Evolutionary conservation across 30 jellyfish, hydroid and myxozoan genomes (phyloP), one percentile per base, ranked within the genome.

Genomic region (Nemopilema nomurai): DNA sequence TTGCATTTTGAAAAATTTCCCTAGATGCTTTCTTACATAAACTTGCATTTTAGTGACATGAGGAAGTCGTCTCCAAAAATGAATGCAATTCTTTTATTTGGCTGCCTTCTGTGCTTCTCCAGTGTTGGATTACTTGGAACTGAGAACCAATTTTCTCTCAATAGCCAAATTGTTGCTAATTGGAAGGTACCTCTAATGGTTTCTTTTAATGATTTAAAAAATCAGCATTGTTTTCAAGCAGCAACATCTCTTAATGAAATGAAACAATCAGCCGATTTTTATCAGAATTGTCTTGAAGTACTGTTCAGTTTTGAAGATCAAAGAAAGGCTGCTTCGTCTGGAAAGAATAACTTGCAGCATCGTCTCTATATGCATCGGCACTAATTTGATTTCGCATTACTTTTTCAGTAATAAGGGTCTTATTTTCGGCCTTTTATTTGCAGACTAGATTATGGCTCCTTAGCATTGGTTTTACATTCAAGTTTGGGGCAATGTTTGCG

Each of bases 401-500:
- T 41, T 13, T 41, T 41, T 41, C 6, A 41, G 57, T 13, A 41
- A 3, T 41, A 3, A 3, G 13, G 13, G 13, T 41, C 57, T 3
- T 41, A 3, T 41, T 41, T 3, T 41, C 13, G 13, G 57, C 57
- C 13, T 41, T 41, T 41, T 13, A 41, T 41, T 41, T 74, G 1
- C 26, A 74, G 84, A 71, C 73, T 25, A 51, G 63, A 28, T 67
- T 74, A 20, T 74, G 84, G 84, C 57, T 74, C 33, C 22, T 49
- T 1, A 0, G 49, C 33, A 22, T 19, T 41, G 84, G 84, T 4
- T 74, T 74, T 50, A 74, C 71, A 22, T 74, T 32, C 71, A 49
- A 32, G 52, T 74, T 25, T n/a, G 84, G 84, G 21, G 32, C 84
- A 16, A 74, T 74, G 84, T 74, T 74, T 41, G 84, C 84, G 17